phyloP scores from a whole-genome alignment of 2,888 invertebrate genomes.

The Hoplodrina blanda region DNA sequence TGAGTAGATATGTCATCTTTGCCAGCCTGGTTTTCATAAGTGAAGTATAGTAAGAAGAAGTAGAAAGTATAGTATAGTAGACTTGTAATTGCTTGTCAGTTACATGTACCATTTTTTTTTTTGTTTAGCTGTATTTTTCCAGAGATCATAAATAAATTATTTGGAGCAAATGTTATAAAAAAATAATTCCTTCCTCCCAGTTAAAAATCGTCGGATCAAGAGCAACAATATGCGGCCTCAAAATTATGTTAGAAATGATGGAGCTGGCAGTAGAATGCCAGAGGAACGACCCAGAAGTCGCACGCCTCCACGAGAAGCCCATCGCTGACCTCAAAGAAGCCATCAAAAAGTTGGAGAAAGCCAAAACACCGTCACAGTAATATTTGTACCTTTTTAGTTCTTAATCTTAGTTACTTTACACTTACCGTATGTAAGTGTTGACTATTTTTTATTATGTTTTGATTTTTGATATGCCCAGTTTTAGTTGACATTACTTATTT shows the following conservation, averaged over 20 bases:
- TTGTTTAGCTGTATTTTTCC: no score
- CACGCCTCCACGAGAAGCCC: constrained; percentile 13
- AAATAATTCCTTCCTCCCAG: constrained; percentile 11
- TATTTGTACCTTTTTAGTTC: constrained; percentile 38
- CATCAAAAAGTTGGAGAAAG: constrained; percentile 42
- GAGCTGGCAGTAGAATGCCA: constrained; percentile 46
- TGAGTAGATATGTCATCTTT: no score
- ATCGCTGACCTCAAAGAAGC: constrained; percentile 34
- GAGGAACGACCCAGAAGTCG: constrained; percentile 40
- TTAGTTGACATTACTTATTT: constrained; percentile 39
- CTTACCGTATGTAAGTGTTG: constrained; percentile 15
- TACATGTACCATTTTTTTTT: no score
- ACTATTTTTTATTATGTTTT: constrained; percentile 51
- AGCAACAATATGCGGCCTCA: constrained; percentile 44
- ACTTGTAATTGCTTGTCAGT: no score
- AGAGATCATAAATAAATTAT: neutral
- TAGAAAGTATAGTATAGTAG: no score
- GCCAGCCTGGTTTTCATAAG: no score
- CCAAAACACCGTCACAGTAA: constrained; percentile 38
- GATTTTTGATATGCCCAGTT: constrained; percentile 46
- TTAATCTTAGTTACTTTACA: constrained; percentile 18
- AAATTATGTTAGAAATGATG: constrained; percentile 55
- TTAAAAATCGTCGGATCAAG: constrained; percentile 47
- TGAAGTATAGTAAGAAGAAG: no score
- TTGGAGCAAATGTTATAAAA: neutral